Evolutionary conservation across 2,888 invertebrate genomes (phyloP).

Genomic region (Drosophila mimetica): DNA sequence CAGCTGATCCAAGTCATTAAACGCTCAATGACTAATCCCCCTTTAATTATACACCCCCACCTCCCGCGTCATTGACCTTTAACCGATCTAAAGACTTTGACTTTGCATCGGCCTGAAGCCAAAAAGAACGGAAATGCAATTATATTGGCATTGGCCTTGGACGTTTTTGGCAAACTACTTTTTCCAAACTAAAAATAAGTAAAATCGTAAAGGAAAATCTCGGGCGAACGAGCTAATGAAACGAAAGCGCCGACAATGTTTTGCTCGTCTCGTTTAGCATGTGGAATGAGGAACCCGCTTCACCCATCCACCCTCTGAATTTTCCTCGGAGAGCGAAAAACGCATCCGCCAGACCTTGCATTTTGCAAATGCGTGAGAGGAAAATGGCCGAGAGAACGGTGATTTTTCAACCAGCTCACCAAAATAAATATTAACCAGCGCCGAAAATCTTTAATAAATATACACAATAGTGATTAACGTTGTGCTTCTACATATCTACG

Average conservation of each 20-base stretch:
- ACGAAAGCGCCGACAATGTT: conserved; percentile 35
- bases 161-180: conserved; percentile 67
- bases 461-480: conserved; percentile 1
- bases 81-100: conserved; percentile 65
- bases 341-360: conserved; percentile 44
- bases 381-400: not conserved
- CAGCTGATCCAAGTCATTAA: conserved; percentile 54
- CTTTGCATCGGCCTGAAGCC: conserved; percentile 28
- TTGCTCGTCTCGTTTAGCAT: conserved; percentile 41
- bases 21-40: conserved; percentile 71
- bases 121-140: conserved; percentile 66
- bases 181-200: conserved; percentile 78
- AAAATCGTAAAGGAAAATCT: conserved; percentile 53
- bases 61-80: conserved; percentile 77
- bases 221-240: conserved; percentile 52
- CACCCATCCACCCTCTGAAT: not conserved
- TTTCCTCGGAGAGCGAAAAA: conserved; percentile 12
- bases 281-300: conserved; percentile 42
- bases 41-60: conserved; percentile 37
- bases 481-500: too few species aligned
- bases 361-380: conserved; percentile 15
- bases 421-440: conserved; percentile 11
- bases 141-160: conserved; percentile 77
- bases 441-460: not conserved
- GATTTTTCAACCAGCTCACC: conserved; percentile 3